Percentiles rank a stretch among this genome's conserved stretches.
These are phyloP conservation scores for Orthosia cruda DNA, from an alignment of 2,888 invertebrate genomes.

Conservation along the genomic window DNA sequence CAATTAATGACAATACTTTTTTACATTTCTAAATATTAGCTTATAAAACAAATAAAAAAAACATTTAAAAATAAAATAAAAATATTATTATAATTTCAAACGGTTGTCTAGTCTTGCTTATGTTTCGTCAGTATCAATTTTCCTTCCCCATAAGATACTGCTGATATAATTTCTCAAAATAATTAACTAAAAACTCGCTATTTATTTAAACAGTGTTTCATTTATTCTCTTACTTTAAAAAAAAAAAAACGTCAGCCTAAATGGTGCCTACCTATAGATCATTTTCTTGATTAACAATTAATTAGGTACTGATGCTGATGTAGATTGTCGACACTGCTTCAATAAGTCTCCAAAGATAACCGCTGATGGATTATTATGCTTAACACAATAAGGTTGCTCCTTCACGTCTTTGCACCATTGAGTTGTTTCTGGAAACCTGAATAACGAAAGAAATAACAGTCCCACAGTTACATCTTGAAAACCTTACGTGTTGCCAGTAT, in stretches of 20 bases:
- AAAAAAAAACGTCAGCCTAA: too few relatives aligned
- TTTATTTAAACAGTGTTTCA: too few relatives aligned
- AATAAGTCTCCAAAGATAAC: slow-evolving; percentile 54
- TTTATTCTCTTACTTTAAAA: too few relatives aligned
- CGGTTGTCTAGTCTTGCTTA: neutral
- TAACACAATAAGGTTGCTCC: slow-evolving; percentile 72
- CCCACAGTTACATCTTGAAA: neutral
- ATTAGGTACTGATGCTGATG: neutral
- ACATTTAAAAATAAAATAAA: too few relatives aligned
- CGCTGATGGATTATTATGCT: slow-evolving; percentile 70
- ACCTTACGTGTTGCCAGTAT: neutral
- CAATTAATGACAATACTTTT: too few relatives aligned
- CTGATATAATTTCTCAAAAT: neutral
- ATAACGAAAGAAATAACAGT: slow-evolving; percentile 37
- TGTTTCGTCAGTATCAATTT: neutral
- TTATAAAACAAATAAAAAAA: too few relatives aligned
- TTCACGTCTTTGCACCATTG: slow-evolving; percentile 80
- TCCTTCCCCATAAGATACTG: neutral
- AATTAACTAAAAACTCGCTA: too few relatives aligned
- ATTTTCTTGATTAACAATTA: neutral
- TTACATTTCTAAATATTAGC: too few relatives aligned
- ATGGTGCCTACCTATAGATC: neutral
- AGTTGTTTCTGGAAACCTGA: slow-evolving; percentile 77
- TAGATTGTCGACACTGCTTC: slow-evolving; percentile 20
- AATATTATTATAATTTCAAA: too few relatives aligned